Conservation (phyloP, 2,888 invertebrate genomes). For the Geotrupes spiniger region DNA sequence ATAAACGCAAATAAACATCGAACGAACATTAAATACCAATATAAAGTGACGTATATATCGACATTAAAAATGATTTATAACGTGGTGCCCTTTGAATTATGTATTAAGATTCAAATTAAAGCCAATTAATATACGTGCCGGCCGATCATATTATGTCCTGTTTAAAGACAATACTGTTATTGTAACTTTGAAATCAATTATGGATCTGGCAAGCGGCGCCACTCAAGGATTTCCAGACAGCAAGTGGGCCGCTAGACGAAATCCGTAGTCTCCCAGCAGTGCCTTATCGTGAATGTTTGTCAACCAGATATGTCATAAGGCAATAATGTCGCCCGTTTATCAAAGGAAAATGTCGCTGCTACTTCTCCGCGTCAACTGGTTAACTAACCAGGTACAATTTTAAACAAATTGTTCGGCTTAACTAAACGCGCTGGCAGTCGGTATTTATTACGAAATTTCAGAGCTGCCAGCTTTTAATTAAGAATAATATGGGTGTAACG, state of each 20-base stretch:
- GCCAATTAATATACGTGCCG: conserved; percentile 2
- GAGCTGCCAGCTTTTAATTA: no score
- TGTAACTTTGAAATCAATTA: conserved; percentile 12
- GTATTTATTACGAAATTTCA: no score
- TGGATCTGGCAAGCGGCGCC: conserved; percentile 15
- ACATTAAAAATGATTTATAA: not conserved
- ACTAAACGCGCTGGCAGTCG: no score
- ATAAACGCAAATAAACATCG: no score
- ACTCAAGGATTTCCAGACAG: conserved; percentile 14
- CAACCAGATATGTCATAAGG: not conserved
- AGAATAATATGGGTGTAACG: no score
- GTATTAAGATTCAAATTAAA: conserved; percentile 6
- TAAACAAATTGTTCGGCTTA: no score
- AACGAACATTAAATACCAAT: no score
- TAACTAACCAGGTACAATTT: no score
- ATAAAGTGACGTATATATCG: no score
- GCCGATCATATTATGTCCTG: conserved; percentile 3
- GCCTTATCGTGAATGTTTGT: not conserved
- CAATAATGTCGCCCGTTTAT: no score
- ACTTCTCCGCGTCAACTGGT: no score
- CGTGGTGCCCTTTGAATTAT: not conserved
- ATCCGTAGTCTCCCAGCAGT: not conserved
- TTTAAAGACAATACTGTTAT: conserved; percentile 6
- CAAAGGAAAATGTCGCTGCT: no score
- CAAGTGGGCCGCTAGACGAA: conserved; percentile 14